Evolutionary conservation across 2,113 vertebrate species (phyloP).

Genomic region (Panthera leo): DNA sequence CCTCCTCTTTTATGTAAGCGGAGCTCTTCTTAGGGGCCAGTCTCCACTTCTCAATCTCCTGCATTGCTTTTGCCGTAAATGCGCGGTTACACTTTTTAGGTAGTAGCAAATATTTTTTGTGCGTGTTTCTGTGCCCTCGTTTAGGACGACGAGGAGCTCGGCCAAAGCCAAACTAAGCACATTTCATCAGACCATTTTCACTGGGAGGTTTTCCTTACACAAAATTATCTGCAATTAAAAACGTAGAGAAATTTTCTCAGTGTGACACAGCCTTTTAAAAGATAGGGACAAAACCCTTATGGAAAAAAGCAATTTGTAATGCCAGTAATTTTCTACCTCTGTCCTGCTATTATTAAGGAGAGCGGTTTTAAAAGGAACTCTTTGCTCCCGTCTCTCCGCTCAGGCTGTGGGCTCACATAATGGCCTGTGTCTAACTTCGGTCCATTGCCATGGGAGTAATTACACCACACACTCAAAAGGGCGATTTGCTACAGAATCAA

Average conservation of each 20-base stretch:
- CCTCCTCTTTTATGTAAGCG: rapidly evolving
- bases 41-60: not conserved
- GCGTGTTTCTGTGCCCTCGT: not conserved
- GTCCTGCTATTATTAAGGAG: constrained; percentile 48
- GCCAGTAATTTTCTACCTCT: constrained; percentile 64
- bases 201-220: constrained; percentile 46
- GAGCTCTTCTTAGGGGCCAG: not conserved
- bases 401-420: not conserved
- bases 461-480: not conserved
- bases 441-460: constrained; percentile 47
- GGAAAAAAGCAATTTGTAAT: constrained; percentile 61
- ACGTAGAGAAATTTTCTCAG: constrained; percentile 53
- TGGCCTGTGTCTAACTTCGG: constrained; percentile 47
- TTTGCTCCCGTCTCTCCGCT: not conserved
- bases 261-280: constrained; percentile 51
- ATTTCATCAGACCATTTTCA: constrained; percentile 53
- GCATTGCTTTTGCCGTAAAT: not conserved
- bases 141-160: not conserved
- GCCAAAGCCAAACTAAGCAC: constrained; percentile 27
- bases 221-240: constrained; percentile 75
- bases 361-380: constrained; percentile 14
- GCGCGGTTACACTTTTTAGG: not conserved
- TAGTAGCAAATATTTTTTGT: not conserved
- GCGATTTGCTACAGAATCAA: constrained; percentile 47
- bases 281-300: constrained; percentile 48